Base-by-base conservation (phyloP, 2,797 vertebrate species). In the Babyrousa celebensis region DNA sequence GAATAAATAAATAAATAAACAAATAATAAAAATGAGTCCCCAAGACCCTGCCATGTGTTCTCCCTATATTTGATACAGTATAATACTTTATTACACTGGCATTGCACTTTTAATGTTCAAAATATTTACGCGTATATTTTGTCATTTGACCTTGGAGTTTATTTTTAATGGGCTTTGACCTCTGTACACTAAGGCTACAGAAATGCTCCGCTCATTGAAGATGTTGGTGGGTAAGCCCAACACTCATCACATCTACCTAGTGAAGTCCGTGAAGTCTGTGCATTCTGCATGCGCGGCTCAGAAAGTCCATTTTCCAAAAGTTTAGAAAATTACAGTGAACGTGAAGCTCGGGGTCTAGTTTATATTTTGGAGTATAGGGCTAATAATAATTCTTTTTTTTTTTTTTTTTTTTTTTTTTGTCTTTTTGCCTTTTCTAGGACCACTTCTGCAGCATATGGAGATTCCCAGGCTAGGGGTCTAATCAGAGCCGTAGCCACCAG, bases 291-390 rank as follows among this genome's bases (percentile, higher is more conserved):
- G 70, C 54, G 11, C 56, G 29, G 48, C 17, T 21, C 70, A 84
- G 54, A 52, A 80, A 71, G 89, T 77, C 60, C 40, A 5, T 82
- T 91, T 95, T 80, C 72, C 52, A 83, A 83, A 92, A 43, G 25
- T 82, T 84, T 89, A 62, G 52, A 94, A 95, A 74, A 58, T 84
- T 62, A 87, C 18, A 68, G 0, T 74, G 60, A 91, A 85, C 63
- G n/a, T 18, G 43, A 95, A 27, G 6, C 12, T 96, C 58, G 5
- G 29, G 54, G 58, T 48, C 21, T 36, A n/a, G 16, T 71, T 91
- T 86, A 83, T 20, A 72, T 54, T 65, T 58, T 85, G 32, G 27
- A 58, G 84, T 93, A 27, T 21, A 85, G n/a, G 29, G 84, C 11
- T 21, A 91, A 58, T 27, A 72, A 29, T 86, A 75, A n/a, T 43